Evolutionary conservation across 1,140 invertebrate genomes (phyloP).

Genomic region (Megalonaias nervosa): DNA sequence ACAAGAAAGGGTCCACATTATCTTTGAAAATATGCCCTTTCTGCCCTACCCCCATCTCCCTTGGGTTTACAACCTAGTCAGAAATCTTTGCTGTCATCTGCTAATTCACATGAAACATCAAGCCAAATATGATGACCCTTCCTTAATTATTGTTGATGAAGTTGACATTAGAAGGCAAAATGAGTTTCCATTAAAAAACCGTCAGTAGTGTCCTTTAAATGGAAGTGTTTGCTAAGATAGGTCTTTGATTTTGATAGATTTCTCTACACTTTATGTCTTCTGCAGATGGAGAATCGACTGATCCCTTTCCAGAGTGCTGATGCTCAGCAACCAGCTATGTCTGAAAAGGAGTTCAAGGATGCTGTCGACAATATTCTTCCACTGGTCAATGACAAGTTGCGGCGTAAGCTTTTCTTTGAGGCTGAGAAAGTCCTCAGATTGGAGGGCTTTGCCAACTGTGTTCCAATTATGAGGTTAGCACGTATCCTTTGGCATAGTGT

Average conservation of each 20-base stretch:
- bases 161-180: background rate
- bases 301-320: constrained; percentile 53
- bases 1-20: too few relatives aligned
- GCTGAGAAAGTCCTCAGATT: constrained; percentile 54
- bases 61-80: too few relatives aligned
- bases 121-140: too few relatives aligned
- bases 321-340: constrained; percentile 49
- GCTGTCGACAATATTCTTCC: constrained; percentile 63
- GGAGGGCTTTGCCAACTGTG: constrained; percentile 51
- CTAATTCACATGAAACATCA: too few relatives aligned
- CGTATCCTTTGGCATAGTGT: constrained; percentile 61
- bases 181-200: background rate
- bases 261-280: background rate
- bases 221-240: background rate
- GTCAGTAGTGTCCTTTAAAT: background rate
- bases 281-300: constrained; percentile 62
- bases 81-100: too few relatives aligned
- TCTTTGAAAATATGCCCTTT: too few relatives aligned
- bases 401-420: constrained; percentile 59
- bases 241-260: background rate
- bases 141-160: background rate
- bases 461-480: constrained; percentile 62
- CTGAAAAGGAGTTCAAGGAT: constrained; percentile 64
- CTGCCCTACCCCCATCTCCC: too few relatives aligned
- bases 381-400: constrained; percentile 57